Percentiles rank a stretch among this genome's conserved stretches.
Evolutionary conservation across 2,113 vertebrate genomes (phyloP).

Genomic region (Bungarus multicinctus): DNA sequence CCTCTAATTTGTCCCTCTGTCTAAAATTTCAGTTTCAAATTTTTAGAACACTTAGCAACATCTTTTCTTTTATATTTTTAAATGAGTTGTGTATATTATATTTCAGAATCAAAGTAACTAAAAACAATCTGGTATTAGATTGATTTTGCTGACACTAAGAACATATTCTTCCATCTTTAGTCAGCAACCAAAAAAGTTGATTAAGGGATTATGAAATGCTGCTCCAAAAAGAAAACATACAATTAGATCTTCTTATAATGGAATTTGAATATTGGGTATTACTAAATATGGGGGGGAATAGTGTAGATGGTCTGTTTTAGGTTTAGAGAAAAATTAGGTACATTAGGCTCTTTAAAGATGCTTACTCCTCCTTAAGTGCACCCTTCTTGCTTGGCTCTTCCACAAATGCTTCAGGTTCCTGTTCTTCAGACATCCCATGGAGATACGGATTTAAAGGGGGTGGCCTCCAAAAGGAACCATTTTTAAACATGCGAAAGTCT

Average conservation of each 20-base stretch:
- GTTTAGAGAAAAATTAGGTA: background rate
- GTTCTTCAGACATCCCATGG: constrained; percentile 92
- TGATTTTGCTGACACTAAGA: background rate
- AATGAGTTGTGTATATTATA: background rate
- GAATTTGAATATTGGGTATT: background rate
- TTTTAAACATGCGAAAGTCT: constrained; percentile 98
- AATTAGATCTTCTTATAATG: background rate
- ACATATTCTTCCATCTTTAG: background rate
- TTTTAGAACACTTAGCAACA: constrained; percentile 15
- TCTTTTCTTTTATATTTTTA: background rate
- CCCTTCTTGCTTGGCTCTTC: constrained; percentile 92
- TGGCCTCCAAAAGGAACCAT: constrained; percentile 94
- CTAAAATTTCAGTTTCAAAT: constrained; percentile 67
- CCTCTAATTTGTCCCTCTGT: constrained; percentile 95
- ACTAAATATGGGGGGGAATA: background rate
- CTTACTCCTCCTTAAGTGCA: constrained; percentile 95
- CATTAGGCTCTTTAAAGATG: background rate
- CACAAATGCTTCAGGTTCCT: constrained; percentile 86
- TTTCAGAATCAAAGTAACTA: background rate
- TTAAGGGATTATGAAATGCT: background rate
- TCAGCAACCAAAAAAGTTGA: background rate
- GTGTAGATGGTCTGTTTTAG: background rate
- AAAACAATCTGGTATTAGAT: background rate
- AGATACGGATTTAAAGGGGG: constrained; percentile 95
- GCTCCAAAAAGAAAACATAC: too few relatives aligned